Evolutionary conservation across 2,888 invertebrate genomes (phyloP).

Genomic region (Pyrochroa serraticornis): DNA sequence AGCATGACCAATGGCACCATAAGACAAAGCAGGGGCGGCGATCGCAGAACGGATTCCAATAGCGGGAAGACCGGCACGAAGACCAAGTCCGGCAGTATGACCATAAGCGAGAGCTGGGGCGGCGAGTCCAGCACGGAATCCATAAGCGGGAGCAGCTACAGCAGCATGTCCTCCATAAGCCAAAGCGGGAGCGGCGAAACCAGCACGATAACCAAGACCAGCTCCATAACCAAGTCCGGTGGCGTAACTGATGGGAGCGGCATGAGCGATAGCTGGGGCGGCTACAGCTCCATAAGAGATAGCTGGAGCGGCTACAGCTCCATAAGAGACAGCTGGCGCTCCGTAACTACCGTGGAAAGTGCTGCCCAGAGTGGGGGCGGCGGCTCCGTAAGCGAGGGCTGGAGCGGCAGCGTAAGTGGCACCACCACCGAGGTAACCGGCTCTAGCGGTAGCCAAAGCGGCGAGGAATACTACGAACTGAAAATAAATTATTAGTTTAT

Average conservation of each 20-base stretch:
- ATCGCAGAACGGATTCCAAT: too few relatives aligned
- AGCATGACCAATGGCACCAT: slow-evolving; percentile 32
- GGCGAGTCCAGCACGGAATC: slow-evolving; percentile 1
- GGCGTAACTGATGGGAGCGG: neutral
- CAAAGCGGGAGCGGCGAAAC: slow-evolving; percentile 46
- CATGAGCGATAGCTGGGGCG: slow-evolving; percentile 3
- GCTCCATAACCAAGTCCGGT: too few relatives aligned
- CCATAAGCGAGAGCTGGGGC: slow-evolving; percentile 45
- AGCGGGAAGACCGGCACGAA: too few relatives aligned
- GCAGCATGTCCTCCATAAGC: slow-evolving; percentile 44
- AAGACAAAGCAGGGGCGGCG: too few relatives aligned
- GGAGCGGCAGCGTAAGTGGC: slow-evolving; percentile 3
- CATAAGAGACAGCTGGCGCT: slow-evolving; percentile 25
- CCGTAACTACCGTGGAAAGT: slow-evolving; percentile 24
- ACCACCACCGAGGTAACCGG: slow-evolving; percentile 20
- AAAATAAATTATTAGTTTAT: slow-evolving; percentile 7
- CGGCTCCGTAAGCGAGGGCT: slow-evolving; percentile 5
- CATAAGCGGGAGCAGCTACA: slow-evolving; percentile 8
- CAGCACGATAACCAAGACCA: too few relatives aligned
- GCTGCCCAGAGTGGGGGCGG: slow-evolving; percentile 8
- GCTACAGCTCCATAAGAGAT: neutral
- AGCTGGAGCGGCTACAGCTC: too few relatives aligned
- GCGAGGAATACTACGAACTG: slow-evolving; percentile 37
- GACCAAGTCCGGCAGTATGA: too few relatives aligned
- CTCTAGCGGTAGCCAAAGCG: slow-evolving; percentile 32